These are phyloP conservation scores for Eristalis tenax DNA, from an alignment of 2,888 invertebrate species.

Conservation along the genomic window DNA sequence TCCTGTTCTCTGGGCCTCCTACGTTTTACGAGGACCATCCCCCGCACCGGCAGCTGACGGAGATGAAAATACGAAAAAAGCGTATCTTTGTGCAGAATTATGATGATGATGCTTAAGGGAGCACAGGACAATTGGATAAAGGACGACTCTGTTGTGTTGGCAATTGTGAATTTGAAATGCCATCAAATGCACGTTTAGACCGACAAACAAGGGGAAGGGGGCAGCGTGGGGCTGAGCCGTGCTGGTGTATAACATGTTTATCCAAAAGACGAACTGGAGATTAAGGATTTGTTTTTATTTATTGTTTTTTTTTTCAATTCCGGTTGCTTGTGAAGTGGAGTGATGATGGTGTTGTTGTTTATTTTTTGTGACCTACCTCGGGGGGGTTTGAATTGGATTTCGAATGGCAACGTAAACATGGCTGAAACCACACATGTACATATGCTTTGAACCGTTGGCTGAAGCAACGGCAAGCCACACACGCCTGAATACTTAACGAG, in stretches of 20 bases:
- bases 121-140: conserved; percentile 6
- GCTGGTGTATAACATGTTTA: not conserved
- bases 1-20: not conserved
- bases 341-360: not conserved
- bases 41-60: not conserved
- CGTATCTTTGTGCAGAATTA: conserved; percentile 3
- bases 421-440: not conserved
- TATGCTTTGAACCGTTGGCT: not conserved
- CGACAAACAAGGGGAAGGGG: not conserved
- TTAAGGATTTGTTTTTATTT: not conserved
- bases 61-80: conserved; percentile 13
- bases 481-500: too few species aligned
- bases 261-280: not conserved
- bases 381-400: not conserved
- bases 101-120: not conserved
- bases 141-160: not conserved
- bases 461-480: not conserved
- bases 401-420: not conserved
- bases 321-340: not conserved
- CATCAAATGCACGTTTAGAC: conserved; percentile 14
- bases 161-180: conserved; percentile 6
- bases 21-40: not conserved
- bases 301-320: not conserved
- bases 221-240: not conserved
- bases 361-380: not conserved